Percentiles rank a stretch among this genome's conserved stretches.
Evolutionary conservation across 2,113 vertebrate species (phyloP).

Genomic region (Corynorhinus townsendii): DNA sequence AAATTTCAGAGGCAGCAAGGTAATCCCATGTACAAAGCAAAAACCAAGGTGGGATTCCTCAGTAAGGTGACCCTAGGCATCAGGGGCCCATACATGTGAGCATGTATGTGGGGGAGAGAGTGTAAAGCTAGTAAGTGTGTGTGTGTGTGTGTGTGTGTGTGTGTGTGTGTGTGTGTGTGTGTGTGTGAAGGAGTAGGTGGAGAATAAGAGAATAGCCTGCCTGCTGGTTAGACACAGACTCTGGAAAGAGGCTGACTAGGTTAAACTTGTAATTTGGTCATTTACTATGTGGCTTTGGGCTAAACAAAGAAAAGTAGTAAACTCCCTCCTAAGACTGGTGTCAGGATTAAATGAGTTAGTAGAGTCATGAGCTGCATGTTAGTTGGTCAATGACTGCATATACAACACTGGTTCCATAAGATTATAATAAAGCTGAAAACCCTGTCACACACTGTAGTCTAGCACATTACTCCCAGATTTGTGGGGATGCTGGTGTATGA

Average conservation of each 20-base stretch:
- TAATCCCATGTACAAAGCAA: background rate
- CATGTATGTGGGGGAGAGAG: background rate
- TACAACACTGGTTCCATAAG: background rate
- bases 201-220: background rate
- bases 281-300: background rate
- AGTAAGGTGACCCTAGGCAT: background rate
- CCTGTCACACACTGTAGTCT: background rate
- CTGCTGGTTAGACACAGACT: background rate
- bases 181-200: background rate
- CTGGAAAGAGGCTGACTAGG: background rate
- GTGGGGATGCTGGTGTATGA: background rate
- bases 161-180: background rate
- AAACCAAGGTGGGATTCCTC: background rate
- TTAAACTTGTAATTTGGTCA: background rate
- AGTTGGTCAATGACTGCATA: background rate
- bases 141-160: background rate
- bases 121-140: too few relatives aligned
- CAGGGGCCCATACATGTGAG: background rate
- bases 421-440: background rate
- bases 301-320: background rate
- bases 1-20: background rate
- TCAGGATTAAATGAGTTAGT: background rate
- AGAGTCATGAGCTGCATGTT: background rate
- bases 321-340: background rate
- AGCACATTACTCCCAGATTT: background rate